Evolutionary conservation across 2,888 invertebrate genomes (phyloP).

Genomic region (Alviniconcha strummeri): DNA sequence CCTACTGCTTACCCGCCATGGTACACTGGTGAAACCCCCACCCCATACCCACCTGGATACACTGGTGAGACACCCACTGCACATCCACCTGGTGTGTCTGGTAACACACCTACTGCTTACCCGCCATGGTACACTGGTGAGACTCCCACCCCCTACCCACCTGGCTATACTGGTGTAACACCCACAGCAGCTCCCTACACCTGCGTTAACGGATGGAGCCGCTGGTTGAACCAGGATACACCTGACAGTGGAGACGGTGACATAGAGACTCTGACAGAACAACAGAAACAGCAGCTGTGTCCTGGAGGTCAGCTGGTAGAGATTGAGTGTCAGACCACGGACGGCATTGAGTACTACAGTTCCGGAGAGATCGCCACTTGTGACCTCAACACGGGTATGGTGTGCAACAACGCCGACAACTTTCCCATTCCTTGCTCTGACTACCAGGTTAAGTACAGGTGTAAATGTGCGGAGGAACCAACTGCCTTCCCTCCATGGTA

Average conservation of each 20-base stretch:
- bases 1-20: conserved; percentile 19
- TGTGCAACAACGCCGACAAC: conserved; percentile 76
- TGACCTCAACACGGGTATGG: conserved; percentile 76
- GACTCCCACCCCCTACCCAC: background rate
- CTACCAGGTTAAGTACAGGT: conserved; percentile 68
- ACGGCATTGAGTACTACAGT: conserved; percentile 18
- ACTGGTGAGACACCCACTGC: conserved; percentile 28
- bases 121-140: conserved; percentile 9
- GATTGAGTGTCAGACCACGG: conserved; percentile 61
- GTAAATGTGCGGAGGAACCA: conserved; percentile 69
- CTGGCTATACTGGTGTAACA: background rate
- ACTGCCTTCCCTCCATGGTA: conserved; percentile 24
- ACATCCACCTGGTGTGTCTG: too few relatives aligned
- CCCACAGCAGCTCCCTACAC: conserved; percentile 4
- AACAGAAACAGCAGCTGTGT: conserved; percentile 54
- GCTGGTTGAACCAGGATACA: conserved; percentile 45
- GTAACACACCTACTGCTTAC: conserved; percentile 1
- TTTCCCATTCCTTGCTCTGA: conserved; percentile 58
- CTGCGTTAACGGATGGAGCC: conserved; percentile 32
- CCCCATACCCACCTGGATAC: conserved; percentile 22
- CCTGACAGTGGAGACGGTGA: conserved; percentile 56
- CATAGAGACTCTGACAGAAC: conserved; percentile 52
- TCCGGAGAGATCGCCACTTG: conserved; percentile 55
- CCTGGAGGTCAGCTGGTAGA: conserved; percentile 56
- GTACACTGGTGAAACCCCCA: conserved; percentile 11